Conservation (phyloP, 2,888 invertebrate genomes). For the Acleris cristana region DNA sequence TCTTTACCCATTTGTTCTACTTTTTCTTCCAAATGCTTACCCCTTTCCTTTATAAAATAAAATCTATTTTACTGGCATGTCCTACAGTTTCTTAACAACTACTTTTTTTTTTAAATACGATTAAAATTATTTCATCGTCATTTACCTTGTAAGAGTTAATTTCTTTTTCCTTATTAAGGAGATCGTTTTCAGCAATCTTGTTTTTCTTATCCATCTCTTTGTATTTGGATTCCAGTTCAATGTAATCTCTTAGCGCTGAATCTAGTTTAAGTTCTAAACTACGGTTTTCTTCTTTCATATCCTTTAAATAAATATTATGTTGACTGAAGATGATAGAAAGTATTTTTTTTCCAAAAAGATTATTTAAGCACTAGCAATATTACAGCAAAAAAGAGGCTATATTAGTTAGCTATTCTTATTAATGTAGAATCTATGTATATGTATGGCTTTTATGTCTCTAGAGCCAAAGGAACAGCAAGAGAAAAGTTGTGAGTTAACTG, state of each 20-base stretch:
- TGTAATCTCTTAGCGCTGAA: conserved; percentile 78
- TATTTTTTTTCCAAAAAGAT: neutral
- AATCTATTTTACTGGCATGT: too few relatives aligned
- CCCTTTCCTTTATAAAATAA: conserved; percentile 65
- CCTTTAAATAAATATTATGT: conserved; percentile 44
- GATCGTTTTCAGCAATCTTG: conserved; percentile 54
- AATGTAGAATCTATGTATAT: too few relatives aligned
- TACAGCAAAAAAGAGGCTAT: too few relatives aligned
- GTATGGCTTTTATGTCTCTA: too few relatives aligned
- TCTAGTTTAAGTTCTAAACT: conserved; percentile 82
- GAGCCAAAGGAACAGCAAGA: too few relatives aligned
- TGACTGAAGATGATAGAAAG: conserved; percentile 29
- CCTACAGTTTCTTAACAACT: too few relatives aligned
- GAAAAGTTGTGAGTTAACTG: too few relatives aligned
- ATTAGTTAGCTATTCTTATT: too few relatives aligned
- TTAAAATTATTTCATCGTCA: too few relatives aligned
- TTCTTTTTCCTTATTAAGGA: conserved; percentile 73
- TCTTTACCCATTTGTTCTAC: conserved; percentile 54
- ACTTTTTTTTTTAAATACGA: too few relatives aligned
- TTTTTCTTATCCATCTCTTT: conserved; percentile 60
- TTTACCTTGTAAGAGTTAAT: conserved; percentile 49
- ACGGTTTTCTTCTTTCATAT: conserved; percentile 78
- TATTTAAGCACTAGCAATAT: neutral
- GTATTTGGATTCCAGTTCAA: conserved; percentile 74
- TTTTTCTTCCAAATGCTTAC: conserved; percentile 59